Conservation (phyloP, 2,113 vertebrate species). For the Athene noctua region DNA sequence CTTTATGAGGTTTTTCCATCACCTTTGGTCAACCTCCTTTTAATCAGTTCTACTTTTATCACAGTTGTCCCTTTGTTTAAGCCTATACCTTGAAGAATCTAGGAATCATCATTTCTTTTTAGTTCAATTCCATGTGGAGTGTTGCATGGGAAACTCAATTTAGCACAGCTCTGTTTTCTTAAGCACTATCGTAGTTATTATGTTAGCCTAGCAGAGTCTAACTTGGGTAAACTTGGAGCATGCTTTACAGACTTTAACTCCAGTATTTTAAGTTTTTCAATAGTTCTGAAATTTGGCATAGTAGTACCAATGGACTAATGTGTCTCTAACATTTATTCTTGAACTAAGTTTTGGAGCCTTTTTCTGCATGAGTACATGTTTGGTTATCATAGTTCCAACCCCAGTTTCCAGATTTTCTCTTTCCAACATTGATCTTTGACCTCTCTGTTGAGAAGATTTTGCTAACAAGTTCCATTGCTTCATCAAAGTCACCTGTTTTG, state of each 20-base stretch:
- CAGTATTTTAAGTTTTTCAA: neutral
- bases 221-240: neutral
- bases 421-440: neutral
- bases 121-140: neutral
- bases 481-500: neutral
- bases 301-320: neutral
- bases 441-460: neutral
- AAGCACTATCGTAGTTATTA: neutral
- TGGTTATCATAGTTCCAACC: neutral
- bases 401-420: neutral
- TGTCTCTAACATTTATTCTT: neutral
- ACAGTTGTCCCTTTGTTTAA: neutral
- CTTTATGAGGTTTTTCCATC: neutral
- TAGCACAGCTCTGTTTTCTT: neutral
- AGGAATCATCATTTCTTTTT: neutral
- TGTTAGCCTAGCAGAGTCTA: neutral
- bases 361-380: fast-evolving
- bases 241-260: neutral
- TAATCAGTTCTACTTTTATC: neutral
- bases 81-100: neutral
- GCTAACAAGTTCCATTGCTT: neutral
- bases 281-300: neutral
- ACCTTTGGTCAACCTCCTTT: neutral
- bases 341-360: neutral
- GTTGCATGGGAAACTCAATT: neutral